Evolutionary conservation across 2,797 vertebrate genomes (phyloP).

Genomic region (Natrix natrix): DNA sequence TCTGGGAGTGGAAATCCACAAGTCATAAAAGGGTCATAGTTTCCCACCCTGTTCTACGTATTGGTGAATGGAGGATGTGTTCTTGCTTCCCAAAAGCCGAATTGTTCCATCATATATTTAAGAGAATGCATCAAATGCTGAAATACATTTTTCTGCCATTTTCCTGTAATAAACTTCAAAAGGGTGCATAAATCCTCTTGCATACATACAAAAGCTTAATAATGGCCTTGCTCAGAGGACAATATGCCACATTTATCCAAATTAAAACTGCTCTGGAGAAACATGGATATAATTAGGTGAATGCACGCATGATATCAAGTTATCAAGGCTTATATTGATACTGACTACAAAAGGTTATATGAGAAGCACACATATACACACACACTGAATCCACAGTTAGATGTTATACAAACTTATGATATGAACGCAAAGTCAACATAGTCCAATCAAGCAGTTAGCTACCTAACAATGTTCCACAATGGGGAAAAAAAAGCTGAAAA

Average conservation of each 20-base stretch:
- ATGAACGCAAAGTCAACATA: slow-evolving; percentile 6
- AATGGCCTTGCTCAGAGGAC: not conserved
- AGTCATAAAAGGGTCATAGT: not conserved
- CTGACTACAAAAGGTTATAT: not conserved
- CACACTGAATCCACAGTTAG: not conserved
- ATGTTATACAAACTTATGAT: not conserved
- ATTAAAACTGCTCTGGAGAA: not conserved
- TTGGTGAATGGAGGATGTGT: not conserved
- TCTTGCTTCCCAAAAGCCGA: not conserved
- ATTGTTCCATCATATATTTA: not conserved
- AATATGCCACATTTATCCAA: slow-evolving; percentile 10
- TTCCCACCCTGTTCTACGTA: not conserved
- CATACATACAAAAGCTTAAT: not conserved
- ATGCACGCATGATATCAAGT: not conserved
- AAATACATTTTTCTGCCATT: not conserved
- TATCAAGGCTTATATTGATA: not conserved
- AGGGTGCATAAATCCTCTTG: not conserved
- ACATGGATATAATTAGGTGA: not conserved
- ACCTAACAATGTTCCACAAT: not conserved
- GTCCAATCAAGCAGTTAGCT: slow-evolving; percentile 47
- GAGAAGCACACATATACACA: not conserved
- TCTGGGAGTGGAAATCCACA: not conserved
- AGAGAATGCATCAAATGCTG: not conserved
- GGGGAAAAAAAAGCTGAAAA: not conserved
- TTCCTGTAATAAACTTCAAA: not conserved